These are phyloP conservation scores for Rhinopomastus cyanomelas DNA, from an alignment of 2,113 vertebrate genomes.

Conservation along the genomic window DNA sequence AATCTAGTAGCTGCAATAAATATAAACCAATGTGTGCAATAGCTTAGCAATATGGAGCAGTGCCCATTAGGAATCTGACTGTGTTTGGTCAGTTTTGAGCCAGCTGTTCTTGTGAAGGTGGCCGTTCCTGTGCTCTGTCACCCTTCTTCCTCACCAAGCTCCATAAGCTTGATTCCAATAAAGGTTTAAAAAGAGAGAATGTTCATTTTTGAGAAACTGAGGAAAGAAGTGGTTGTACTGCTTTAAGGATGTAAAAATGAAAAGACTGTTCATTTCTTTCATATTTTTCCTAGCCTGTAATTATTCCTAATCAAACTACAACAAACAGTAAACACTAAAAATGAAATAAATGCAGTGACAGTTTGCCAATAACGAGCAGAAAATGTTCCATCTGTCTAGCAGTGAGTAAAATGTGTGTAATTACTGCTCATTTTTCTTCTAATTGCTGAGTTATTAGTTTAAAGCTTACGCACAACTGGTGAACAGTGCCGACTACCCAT, in stretches of 20 bases:
- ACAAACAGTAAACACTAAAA: conserved; percentile 81
- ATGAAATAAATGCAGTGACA: conserved; percentile 78
- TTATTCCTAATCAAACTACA: conserved; percentile 81
- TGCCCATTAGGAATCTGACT: neutral
- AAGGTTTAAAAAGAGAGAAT: neutral
- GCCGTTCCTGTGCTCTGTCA: neutral
- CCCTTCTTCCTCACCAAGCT: neutral
- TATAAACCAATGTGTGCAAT: neutral
- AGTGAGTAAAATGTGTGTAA: conserved; percentile 79
- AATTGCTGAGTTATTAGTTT: conserved; percentile 85
- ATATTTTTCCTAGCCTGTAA: conserved; percentile 76
- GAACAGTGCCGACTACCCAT: conserved; percentile 66
- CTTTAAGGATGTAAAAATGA: conserved; percentile 58
- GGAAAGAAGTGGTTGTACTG: conserved; percentile 21
- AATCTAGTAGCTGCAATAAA: neutral
- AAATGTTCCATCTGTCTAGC: conserved; percentile 81
- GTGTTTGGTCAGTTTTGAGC: neutral
- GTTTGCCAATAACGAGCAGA: conserved; percentile 79
- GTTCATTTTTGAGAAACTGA: neutral
- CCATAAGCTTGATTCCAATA: neutral
- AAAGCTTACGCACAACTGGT: conserved; percentile 76
- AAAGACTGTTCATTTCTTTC: conserved; percentile 62
- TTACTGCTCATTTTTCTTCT: conserved; percentile 84
- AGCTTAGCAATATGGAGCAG: neutral
- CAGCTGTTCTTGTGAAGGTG: neutral